These are phyloP conservation scores for Eumerus sabulonum DNA, from an alignment of 2,888 invertebrate species.

Conservation along the genomic window DNA sequence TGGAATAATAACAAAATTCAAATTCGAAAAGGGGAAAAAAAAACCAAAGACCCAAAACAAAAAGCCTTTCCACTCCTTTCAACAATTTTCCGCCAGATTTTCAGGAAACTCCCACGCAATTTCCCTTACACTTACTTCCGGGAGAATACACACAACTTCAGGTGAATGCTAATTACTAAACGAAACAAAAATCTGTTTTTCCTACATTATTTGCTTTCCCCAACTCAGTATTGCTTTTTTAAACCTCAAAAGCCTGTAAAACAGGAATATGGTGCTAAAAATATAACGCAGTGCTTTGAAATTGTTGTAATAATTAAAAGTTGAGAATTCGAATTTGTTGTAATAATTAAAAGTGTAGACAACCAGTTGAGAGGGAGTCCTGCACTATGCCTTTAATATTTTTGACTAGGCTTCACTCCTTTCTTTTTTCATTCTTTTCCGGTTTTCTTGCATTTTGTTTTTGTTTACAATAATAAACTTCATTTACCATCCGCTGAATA, in stretches of 20 bases:
- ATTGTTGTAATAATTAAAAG: background rate
- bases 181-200: background rate
- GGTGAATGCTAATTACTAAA: constrained; percentile 41
- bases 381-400: constrained; percentile 32
- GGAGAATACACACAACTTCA: constrained; percentile 18
- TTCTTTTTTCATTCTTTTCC: background rate
- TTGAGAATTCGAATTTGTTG: constrained; percentile 17
- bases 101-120: no score
- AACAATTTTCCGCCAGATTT: no score
- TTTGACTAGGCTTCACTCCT: constrained; percentile 9
- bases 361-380: no score
- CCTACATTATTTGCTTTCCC: no score
- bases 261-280: constrained; percentile 12
- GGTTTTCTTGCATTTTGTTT: constrained; percentile 4
- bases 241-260: constrained; percentile 27
- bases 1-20: constrained; percentile 10
- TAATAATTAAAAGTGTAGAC: no score
- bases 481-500: constrained; percentile 58
- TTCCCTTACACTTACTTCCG: background rate
- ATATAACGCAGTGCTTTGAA: constrained; percentile 18
- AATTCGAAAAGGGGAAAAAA: constrained; percentile 8
- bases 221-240: background rate
- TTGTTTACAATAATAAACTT: constrained; percentile 57
- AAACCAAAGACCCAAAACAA: no score
- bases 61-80: no score